A percentile compares a stretch with the other conserved stretches of the same genome.
Conservation (phyloP, 2,888 invertebrate genomes). For the Eurytoma californica region DNA sequence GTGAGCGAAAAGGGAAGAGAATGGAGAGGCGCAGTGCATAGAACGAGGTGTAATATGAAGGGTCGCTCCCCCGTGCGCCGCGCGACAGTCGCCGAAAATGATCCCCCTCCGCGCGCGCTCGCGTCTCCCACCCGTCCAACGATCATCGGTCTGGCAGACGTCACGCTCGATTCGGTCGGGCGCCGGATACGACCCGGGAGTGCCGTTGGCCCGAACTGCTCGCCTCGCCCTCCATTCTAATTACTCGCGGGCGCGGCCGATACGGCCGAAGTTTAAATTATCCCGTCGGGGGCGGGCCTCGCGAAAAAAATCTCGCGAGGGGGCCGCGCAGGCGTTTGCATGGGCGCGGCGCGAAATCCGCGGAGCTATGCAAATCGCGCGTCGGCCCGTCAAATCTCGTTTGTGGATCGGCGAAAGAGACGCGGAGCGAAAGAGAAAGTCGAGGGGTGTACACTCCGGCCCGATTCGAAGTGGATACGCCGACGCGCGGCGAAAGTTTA, state of each 20-base stretch:
- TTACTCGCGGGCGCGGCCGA: conserved; percentile 51
- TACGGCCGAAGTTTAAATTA: conserved; percentile 59
- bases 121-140: neutral
- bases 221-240: conserved; percentile 44
- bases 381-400: conserved; percentile 44
- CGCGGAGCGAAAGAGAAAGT: conserved; percentile 1
- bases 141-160: conserved; percentile 19
- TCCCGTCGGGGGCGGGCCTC: conserved; percentile 34
- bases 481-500: conserved; percentile 66
- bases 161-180: conserved; percentile 20
- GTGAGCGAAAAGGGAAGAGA: neutral
- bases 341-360: conserved; percentile 24
- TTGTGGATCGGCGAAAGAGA: conserved; percentile 31
- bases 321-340: neutral
- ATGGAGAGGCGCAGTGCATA: neutral
- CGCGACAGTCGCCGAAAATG: neutral
- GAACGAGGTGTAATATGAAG: neutral
- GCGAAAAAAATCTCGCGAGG: conserved; percentile 17
- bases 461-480: conserved; percentile 58
- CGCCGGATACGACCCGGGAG: conserved; percentile 38
- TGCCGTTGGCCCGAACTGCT: conserved; percentile 37
- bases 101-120: neutral
- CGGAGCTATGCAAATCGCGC: conserved; percentile 53
- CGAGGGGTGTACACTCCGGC: neutral
- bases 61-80: conserved; percentile 4